These are phyloP conservation scores for Pterocles orientalis DNA, from an alignment of 2,113 vertebrate genomes.

Conservation along the genomic window DNA sequence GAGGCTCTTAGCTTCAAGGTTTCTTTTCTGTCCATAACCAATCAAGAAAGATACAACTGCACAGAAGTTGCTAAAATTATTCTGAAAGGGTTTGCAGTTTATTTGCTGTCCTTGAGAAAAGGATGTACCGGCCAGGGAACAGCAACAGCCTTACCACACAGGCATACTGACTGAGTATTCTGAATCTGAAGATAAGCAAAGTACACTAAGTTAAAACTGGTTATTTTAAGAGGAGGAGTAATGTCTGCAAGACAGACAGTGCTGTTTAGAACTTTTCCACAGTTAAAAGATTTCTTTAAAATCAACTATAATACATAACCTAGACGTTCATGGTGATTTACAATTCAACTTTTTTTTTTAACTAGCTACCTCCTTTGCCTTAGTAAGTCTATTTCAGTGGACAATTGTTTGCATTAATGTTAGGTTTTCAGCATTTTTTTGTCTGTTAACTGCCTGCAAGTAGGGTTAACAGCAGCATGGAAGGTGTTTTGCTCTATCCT, in stretches of 20 bases:
- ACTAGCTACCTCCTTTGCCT: background rate
- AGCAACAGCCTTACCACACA: background rate
- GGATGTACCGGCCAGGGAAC: background rate
- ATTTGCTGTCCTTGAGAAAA: background rate
- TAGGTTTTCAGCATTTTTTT: background rate
- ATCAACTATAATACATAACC: background rate
- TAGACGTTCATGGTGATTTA: background rate
- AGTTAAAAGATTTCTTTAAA: background rate
- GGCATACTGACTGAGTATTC: background rate
- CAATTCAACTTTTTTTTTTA: background rate
- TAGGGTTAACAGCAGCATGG: background rate
- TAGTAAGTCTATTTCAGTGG: background rate
- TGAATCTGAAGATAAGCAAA: background rate
- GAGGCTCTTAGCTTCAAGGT: background rate
- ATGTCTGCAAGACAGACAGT: background rate
- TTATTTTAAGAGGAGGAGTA: background rate
- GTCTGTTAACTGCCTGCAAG: background rate
- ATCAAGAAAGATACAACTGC: background rate
- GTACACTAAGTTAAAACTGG: background rate
- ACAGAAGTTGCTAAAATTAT: background rate
- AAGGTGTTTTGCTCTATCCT: background rate
- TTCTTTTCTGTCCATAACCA: background rate
- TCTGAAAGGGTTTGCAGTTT: background rate
- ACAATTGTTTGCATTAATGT: background rate
- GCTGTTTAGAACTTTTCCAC: background rate